Percentiles rank a stretch among this genome's conserved stretches.
Conservation (phyloP, 2,113 vertebrate species). For the Odobenus rosmarus region DNA sequence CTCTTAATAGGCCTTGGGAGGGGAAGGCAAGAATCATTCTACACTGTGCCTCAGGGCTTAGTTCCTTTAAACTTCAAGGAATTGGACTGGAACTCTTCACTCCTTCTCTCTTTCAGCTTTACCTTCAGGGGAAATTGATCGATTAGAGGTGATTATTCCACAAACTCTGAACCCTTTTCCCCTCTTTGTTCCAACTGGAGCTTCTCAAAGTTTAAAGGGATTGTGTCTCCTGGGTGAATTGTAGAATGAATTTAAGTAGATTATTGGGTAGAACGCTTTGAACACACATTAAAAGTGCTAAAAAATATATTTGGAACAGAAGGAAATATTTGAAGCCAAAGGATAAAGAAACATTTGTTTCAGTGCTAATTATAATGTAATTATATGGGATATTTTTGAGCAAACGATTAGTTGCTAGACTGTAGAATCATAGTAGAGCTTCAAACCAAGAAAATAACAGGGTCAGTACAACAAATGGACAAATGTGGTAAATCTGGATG, state of each 20-base stretch:
- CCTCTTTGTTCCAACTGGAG: constrained; percentile 83
- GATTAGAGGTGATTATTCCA: constrained; percentile 89
- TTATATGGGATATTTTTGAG: constrained; percentile 66
- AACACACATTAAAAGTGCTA: constrained; percentile 75
- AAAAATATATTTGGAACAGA: constrained; percentile 69
- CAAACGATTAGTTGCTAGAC: constrained; percentile 49
- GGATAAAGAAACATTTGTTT: constrained; percentile 57
- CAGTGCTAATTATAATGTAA: constrained; percentile 51
- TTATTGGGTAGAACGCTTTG: constrained; percentile 82
- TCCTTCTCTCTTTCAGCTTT: constrained; percentile 84
- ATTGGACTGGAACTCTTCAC: constrained; percentile 83
- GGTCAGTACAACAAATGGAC: background rate
- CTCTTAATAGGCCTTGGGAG: constrained; percentile 87
- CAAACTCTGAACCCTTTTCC: constrained; percentile 85
- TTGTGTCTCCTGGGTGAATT: constrained; percentile 81
- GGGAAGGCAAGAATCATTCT: constrained; percentile 82
- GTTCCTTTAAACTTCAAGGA: constrained; percentile 86
- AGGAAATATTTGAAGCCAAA: constrained; percentile 54
- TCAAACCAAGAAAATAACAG: constrained; percentile 63
- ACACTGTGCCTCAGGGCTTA: constrained; percentile 83
- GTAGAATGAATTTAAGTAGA: constrained; percentile 82
- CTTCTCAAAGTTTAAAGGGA: constrained; percentile 87
- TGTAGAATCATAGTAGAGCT: background rate
- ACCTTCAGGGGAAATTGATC: constrained; percentile 88
- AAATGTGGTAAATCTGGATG: background rate